Evolutionary conservation across 2,113 vertebrate genomes (phyloP), one percentile per base, ranked within the genome.

Genomic region (Psettodes erumei): DNA sequence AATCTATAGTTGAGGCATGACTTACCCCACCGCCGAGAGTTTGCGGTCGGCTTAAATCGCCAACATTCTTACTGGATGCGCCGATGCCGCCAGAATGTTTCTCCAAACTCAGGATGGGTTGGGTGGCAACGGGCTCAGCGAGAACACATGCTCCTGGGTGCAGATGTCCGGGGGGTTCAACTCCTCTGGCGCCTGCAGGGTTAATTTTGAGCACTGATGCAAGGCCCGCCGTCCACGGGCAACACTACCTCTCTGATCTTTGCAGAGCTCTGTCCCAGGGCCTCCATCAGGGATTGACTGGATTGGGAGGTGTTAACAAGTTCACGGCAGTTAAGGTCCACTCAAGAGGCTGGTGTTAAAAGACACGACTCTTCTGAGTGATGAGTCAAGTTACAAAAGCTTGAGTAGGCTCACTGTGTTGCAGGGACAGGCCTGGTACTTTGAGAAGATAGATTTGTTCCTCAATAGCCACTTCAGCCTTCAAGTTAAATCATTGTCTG

Each of bases 71-170:
- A 9, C 76, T 50, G 76, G 86, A 90, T 87, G 86, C 58, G 74
- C 72, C 54, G 54, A 77, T 82, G 82, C 73, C 59, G 23, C 65
- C 68, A 72, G 69, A 83, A 77, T 94, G 92, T 93, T 93, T 88
- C 81, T 83, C 84, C 83, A 90, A 93, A 93, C 90, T 82, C 25
- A 81, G 59, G 53, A 13, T 59, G 21, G 73, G 91, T 92, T 88
- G 91, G 91, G 89, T 78, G 86, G 92, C 90, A 83, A 93, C 90
- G 37, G 82, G 77, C 87, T 93, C 80, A 76, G 48, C 30, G 61
- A 79, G 79, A 86, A 89, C 83, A 86, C 84, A 72, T 56, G 80
- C 74, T 79, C 61, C 64, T 9, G 19, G 47, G 40, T 38, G 45
- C 87, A 89, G 82, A 90, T 90, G 88, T 88, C 82, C 65, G 2